Evolutionary conservation across 2,797 vertebrate species (phyloP).

Genomic region (Coracias cyanogaster): DNA sequence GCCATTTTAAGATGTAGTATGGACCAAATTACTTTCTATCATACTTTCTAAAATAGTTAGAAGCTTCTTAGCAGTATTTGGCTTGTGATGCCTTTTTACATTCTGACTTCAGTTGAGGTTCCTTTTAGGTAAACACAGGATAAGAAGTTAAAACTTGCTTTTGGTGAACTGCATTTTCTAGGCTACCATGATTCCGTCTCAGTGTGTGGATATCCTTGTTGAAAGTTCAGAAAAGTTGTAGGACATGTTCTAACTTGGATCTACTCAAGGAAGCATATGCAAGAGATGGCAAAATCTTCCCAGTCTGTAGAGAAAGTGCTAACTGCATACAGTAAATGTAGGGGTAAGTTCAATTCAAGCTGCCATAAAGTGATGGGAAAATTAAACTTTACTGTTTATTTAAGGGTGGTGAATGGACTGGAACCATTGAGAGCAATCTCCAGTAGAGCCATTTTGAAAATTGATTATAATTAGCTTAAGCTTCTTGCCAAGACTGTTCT

Average conservation of each 20-base stretch:
- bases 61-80: neutral
- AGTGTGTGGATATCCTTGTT: neutral
- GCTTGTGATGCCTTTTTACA: neutral
- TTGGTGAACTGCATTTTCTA: neutral
- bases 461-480: neutral
- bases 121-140: neutral
- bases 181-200: neutral
- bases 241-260: neutral
- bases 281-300: neutral
- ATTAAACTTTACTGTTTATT: neutral
- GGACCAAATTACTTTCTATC: neutral
- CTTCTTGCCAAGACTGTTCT: neutral
- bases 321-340: neutral
- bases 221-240: neutral
- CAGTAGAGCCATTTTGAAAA: neutral
- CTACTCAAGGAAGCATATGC: neutral
- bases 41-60: neutral
- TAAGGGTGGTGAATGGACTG: neutral
- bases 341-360: neutral
- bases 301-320: neutral
- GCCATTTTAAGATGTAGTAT: neutral
- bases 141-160: neutral
- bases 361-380: neutral
- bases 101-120: neutral
- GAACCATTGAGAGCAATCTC: neutral